phyloP scores from a whole-genome alignment of 2,888 invertebrate species.

The Exephanes ischioxanthus region DNA sequence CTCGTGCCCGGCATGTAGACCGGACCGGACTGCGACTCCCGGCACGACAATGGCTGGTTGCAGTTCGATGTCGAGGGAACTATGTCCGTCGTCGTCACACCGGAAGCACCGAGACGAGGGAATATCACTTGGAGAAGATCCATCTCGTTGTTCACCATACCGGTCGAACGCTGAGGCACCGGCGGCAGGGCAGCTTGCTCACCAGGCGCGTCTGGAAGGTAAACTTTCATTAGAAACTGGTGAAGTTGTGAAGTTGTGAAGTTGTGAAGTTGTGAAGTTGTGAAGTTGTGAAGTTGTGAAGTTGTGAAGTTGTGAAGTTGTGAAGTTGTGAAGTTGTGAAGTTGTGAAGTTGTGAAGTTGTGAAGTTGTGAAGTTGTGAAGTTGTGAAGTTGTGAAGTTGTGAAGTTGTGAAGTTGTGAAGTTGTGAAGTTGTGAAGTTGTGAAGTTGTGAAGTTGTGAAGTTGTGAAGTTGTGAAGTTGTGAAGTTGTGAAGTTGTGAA shows the following conservation, averaged over 20 bases:
- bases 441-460: background rate
- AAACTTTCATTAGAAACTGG: background rate
- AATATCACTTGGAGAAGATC: slow-evolving; percentile 78
- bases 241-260: too few relatives aligned
- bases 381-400: background rate
- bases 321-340: background rate
- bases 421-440: background rate
- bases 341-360: background rate
- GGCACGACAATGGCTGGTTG: slow-evolving; percentile 79
- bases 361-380: background rate
- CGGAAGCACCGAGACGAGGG: slow-evolving; percentile 71
- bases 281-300: background rate
- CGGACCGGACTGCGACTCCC: slow-evolving; percentile 79
- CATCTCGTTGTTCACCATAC: slow-evolving; percentile 85
- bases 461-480: background rate
- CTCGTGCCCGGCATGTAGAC: slow-evolving; percentile 85
- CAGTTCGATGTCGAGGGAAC: slow-evolving; percentile 82
- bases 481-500: background rate
- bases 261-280: background rate
- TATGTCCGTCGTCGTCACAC: slow-evolving; percentile 67
- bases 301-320: background rate
- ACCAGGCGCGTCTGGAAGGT: slow-evolving; percentile 51
- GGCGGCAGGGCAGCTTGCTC: slow-evolving; percentile 82
- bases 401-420: background rate
- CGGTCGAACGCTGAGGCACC: slow-evolving; percentile 81